A percentile compares a stretch with the other conserved stretches of the same genome.
Evolutionary conservation across 2,888 invertebrate species (phyloP).

Genomic region (Heliconius cydno): DNA sequence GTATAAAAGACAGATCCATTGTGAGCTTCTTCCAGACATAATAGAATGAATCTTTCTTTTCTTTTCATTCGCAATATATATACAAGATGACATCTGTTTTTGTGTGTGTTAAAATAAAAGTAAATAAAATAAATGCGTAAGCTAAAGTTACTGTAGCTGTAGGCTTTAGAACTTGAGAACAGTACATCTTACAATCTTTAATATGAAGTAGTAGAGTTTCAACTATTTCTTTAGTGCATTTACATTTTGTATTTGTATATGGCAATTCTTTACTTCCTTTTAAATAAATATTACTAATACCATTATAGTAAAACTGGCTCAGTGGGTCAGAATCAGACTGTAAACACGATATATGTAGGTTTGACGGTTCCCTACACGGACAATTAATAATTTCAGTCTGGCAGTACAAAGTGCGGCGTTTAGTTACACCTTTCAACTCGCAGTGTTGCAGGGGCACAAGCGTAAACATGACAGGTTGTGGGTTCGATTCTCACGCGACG

Average conservation of each 20-base stretch:
- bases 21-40: conserved; percentile 39
- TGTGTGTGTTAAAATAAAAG: conserved; percentile 2
- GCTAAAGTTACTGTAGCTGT: neutral
- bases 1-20: conserved; percentile 37
- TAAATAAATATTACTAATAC: no score
- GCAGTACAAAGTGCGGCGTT: no score
- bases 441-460: no score
- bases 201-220: neutral
- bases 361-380: no score
- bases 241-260: neutral
- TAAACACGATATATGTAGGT: no score
- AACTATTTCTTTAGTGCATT: neutral
- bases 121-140: neutral
- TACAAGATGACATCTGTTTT: conserved; percentile 2
- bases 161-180: neutral
- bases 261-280: no score
- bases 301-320: no score
- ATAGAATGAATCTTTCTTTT: conserved; percentile 36
- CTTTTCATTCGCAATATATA: conserved; percentile 23
- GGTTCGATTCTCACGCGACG: no score
- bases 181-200: neutral
- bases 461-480: no score
- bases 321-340: no score
- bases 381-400: no score
- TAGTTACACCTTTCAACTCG: no score